A percentile compares a stretch with the other conserved stretches of the same genome.
phyloP scores from a whole-genome alignment of 1,140 invertebrate species.

The Drosophila insularis region DNA sequence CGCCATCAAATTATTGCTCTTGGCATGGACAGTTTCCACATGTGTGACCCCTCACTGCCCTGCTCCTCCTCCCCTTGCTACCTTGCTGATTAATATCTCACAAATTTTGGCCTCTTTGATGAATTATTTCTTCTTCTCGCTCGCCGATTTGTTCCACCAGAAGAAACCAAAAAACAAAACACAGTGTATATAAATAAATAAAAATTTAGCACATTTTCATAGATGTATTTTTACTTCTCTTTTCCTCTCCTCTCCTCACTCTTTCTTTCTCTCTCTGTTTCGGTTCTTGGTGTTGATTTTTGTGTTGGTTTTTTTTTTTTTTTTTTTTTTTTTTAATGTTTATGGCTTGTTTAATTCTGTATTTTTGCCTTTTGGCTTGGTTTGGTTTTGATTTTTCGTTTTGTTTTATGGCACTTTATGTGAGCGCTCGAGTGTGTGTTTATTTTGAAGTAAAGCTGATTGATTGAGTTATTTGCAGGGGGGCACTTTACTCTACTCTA shows the following conservation, averaged over 20 bases:
- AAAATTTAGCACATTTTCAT: constrained; percentile 66
- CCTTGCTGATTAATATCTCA: constrained; percentile 71
- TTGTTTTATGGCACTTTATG: constrained; percentile 1
- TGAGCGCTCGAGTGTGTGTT: constrained; percentile 1
- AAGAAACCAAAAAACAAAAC: constrained; percentile 35
- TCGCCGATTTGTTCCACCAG: constrained; percentile 54
- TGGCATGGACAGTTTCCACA: constrained; percentile 68
- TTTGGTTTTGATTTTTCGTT: neutral
- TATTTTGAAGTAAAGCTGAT: constrained; percentile 26
- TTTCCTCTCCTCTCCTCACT: constrained; percentile 9
- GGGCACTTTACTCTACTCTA: neutral
- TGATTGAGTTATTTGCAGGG: constrained; percentile 51
- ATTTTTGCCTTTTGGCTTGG: constrained; percentile 21
- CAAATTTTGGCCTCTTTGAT: constrained; percentile 68
- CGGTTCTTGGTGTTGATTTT: constrained; percentile 47
- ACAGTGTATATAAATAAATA: constrained; percentile 51
- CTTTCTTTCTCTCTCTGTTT: constrained; percentile 56
- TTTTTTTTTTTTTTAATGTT: constrained; percentile 61
- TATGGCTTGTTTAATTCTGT: constrained; percentile 64
- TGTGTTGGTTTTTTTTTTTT: constrained; percentile 9
- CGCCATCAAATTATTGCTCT: constrained; percentile 69
- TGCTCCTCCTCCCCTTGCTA: neutral
- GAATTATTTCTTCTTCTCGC: constrained; percentile 66
- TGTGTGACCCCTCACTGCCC: constrained; percentile 38
- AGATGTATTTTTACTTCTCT: constrained; percentile 35